Evolutionary conservation across 1,140 invertebrate genomes (phyloP).

Genomic region (Lethocerus indicus): DNA sequence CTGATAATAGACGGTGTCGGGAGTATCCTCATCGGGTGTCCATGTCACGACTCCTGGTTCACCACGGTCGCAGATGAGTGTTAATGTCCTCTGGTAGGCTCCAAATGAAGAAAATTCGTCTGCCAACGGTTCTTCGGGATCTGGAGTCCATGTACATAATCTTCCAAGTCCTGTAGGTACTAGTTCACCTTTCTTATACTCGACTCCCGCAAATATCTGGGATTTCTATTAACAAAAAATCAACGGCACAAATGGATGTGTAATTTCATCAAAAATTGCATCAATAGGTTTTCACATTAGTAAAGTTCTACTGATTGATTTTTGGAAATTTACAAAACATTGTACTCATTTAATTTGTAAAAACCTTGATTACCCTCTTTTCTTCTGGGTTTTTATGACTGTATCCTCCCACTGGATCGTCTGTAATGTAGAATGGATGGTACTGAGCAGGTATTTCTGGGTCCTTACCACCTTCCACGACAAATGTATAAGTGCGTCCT

Average conservation of each 20-base stretch:
- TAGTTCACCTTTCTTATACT: conserved; percentile 41
- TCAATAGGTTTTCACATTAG: background rate
- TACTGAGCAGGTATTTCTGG: conserved; percentile 60
- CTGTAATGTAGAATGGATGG: conserved; percentile 91
- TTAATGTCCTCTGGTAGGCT: conserved; percentile 69
- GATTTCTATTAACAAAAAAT: conserved; percentile 37
- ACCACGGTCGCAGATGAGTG: conserved; percentile 63
- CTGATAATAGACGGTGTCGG: conserved; percentile 85
- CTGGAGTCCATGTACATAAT: conserved; percentile 70
- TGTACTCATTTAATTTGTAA: background rate
- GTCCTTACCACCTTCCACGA: conserved; percentile 73
- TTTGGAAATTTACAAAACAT: background rate
- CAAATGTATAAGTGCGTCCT: conserved; percentile 78
- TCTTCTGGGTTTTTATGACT: conserved; percentile 70
- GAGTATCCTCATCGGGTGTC: conserved; percentile 72
- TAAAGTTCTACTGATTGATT: background rate
- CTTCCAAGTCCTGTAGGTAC: conserved; percentile 57
- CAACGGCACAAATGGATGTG: background rate
- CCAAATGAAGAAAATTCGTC: conserved; percentile 74
- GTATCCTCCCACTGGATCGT: conserved; percentile 81
- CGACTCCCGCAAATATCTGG: conserved; percentile 63
- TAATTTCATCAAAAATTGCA: background rate
- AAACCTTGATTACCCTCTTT: conserved; percentile 38
- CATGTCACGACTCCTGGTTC: conserved; percentile 71
- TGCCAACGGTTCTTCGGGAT: conserved; percentile 46